phyloP scores from a whole-genome alignment of 2,797 vertebrate species.

The Gymnoscopelus microlampas region DNA sequence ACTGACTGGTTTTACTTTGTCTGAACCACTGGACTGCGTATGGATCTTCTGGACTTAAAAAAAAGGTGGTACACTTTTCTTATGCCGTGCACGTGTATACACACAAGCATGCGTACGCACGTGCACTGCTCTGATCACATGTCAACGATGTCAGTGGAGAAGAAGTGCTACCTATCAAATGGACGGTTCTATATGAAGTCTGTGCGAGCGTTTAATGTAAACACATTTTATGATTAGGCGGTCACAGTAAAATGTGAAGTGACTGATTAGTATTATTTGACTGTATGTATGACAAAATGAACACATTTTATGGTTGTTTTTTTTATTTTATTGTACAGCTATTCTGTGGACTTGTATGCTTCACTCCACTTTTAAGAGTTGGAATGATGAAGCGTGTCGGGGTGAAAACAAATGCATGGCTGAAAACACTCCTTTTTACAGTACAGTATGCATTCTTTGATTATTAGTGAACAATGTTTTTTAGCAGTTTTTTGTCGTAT shows the following conservation, averaged over 20 bases:
- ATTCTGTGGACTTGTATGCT: slow-evolving; percentile 24
- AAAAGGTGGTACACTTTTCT: too few relatives aligned
- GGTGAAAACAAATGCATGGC: slow-evolving; percentile 24
- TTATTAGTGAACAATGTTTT: slow-evolving; percentile 32
- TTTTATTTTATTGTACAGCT: slow-evolving; percentile 37
- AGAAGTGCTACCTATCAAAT: slow-evolving; percentile 41
- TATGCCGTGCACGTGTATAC: neutral
- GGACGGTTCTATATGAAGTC: slow-evolving; percentile 56
- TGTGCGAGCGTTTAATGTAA: slow-evolving; percentile 4
- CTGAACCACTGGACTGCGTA: slow-evolving; percentile 24
- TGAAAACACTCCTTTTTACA: slow-evolving; percentile 57
- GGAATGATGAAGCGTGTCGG: slow-evolving; percentile 32
- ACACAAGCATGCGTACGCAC: slow-evolving; percentile 9
- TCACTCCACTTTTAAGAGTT: slow-evolving; percentile 37
- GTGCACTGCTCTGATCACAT: slow-evolving; percentile 25
- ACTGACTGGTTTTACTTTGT: slow-evolving; percentile 12
- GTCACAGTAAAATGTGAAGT: slow-evolving; percentile 63
- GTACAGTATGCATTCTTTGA: slow-evolving; percentile 39
- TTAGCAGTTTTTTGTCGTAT: slow-evolving; percentile 39
- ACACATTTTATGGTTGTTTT: slow-evolving; percentile 23
- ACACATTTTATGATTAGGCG: slow-evolving; percentile 19
- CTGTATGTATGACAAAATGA: slow-evolving; percentile 44
- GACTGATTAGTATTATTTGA: slow-evolving; percentile 62
- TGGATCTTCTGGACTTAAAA: neutral
- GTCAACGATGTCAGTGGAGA: slow-evolving; percentile 12